Conservation (phyloP, 2,113 vertebrate species). For the Thunnus thynnus region DNA sequence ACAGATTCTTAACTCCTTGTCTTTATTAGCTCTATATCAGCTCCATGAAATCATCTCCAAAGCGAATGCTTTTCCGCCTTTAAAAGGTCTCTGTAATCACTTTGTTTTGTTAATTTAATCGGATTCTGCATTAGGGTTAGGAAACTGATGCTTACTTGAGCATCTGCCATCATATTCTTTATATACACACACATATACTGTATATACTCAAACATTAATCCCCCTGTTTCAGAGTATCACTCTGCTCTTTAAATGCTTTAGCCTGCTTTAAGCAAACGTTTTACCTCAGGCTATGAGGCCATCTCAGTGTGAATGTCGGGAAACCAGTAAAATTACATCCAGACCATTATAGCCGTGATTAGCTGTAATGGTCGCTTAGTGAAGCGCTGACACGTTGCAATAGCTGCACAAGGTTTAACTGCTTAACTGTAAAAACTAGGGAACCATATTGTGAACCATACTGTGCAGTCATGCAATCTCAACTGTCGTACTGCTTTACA, state of each 20-base stretch:
- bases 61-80: constrained; percentile 38
- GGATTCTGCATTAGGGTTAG: constrained; percentile 34
- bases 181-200: constrained; percentile 23
- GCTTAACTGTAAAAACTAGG: constrained; percentile 27
- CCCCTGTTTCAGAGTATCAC: constrained; percentile 15
- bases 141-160: constrained; percentile 37
- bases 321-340: constrained; percentile 61
- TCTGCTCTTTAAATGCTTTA: constrained; percentile 52
- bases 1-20: constrained; percentile 28
- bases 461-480: not conserved
- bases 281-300: constrained; percentile 31
- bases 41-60: constrained; percentile 56
- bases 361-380: constrained; percentile 71
- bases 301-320: constrained; percentile 36
- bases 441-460: constrained; percentile 30
- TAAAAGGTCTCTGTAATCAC: constrained; percentile 56
- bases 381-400: constrained; percentile 57
- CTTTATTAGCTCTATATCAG: constrained; percentile 59
- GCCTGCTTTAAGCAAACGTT: constrained; percentile 40
- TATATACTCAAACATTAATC: constrained; percentile 23
- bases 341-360: constrained; percentile 60
- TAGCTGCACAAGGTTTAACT: constrained; percentile 42
- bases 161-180: constrained; percentile 37
- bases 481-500: not conserved
- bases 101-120: constrained; percentile 66